These are phyloP conservation scores for Callochromis pleurospilus DNA, from an alignment of 2,113 vertebrate species.

Conservation along the genomic window DNA sequence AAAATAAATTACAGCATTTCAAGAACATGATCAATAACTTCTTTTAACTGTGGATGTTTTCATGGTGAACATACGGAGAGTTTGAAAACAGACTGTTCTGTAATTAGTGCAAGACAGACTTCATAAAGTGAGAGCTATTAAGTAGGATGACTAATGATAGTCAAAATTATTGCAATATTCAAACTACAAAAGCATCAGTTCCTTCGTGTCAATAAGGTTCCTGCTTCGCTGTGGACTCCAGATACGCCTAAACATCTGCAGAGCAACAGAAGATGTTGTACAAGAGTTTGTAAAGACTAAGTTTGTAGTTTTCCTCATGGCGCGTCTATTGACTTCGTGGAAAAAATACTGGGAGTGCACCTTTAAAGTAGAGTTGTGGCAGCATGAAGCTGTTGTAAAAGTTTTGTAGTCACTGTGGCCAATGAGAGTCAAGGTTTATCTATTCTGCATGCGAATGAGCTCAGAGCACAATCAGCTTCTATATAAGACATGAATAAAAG, in stretches of 20 bases:
- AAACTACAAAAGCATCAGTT: neutral
- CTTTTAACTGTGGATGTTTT: neutral
- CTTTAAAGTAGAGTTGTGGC: neutral
- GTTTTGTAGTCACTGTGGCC: neutral
- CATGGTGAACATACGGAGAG: neutral
- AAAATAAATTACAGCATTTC: neutral
- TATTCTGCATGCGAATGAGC: neutral
- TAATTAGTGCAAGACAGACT: neutral
- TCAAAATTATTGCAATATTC: neutral
- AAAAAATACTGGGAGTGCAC: neutral
- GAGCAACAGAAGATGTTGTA: neutral
- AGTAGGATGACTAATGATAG: neutral
- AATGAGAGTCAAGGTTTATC: neutral
- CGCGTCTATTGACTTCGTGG: neutral
- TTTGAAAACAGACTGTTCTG: neutral
- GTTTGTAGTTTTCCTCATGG: neutral
- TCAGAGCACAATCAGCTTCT: neutral
- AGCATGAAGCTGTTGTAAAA: neutral
- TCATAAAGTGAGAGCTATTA: neutral
- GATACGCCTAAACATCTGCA: neutral
- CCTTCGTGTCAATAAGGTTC: neutral
- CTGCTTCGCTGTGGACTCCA: neutral
- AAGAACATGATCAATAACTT: neutral
- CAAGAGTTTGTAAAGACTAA: neutral
- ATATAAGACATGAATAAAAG: neutral